phyloP scores from a whole-genome alignment of 2,888 invertebrate species.

The Apotomis turbidana region DNA sequence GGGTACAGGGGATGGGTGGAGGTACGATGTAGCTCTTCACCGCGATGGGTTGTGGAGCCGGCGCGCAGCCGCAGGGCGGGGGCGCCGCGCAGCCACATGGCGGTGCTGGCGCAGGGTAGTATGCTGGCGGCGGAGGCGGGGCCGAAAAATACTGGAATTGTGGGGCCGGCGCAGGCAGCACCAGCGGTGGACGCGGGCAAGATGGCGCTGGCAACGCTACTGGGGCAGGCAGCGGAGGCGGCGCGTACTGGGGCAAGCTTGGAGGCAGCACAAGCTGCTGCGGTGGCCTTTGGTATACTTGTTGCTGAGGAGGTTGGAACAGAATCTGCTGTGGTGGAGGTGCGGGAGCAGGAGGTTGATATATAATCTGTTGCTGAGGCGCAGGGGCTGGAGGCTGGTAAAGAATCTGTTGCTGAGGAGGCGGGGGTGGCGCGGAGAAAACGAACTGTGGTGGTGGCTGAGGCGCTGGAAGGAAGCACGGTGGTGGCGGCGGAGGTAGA shows the following conservation, averaged over 20 bases:
- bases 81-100: conserved; percentile 49
- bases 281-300: conserved; percentile 44
- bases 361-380: conserved; percentile 20
- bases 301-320: conserved; percentile 38
- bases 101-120: conserved; percentile 8
- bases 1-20: conserved; percentile 67
- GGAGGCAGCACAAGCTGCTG: conserved; percentile 43
- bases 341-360: conserved; percentile 29
- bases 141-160: conserved; percentile 39
- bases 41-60: conserved; percentile 59
- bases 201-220: conserved; percentile 45
- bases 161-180: conserved; percentile 30
- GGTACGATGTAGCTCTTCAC: conserved; percentile 73
- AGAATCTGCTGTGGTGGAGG: conserved; percentile 23
- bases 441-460: conserved; percentile 42
- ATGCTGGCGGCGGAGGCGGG: conserved; percentile 25
- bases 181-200: conserved; percentile 47
- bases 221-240: conserved; percentile 36
- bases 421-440: conserved; percentile 44
- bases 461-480: background rate
- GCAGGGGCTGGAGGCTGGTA: conserved; percentile 14
- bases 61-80: conserved; percentile 47
- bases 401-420: conserved; percentile 20
- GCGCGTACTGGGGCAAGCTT: conserved; percentile 16
- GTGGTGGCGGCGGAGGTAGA: conserved; percentile 45